Conservation (phyloP, 2,888 invertebrate genomes). For the Galerucella nymphaeae region DNA sequence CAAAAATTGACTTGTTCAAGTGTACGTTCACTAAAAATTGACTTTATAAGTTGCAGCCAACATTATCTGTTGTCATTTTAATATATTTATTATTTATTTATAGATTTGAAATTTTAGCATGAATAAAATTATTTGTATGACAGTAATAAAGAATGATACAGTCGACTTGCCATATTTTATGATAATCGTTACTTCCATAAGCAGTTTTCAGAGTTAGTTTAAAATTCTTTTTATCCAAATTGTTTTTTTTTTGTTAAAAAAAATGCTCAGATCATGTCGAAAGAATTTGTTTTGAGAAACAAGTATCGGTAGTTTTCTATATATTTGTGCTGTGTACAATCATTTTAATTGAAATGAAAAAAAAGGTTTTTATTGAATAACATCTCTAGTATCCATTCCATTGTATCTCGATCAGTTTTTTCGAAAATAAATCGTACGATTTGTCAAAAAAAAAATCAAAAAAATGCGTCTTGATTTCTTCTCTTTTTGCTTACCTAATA, state of each 20-base stretch:
- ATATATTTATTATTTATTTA: too few species aligned
- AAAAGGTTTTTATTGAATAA: slow-evolving; percentile 40
- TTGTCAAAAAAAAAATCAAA: slow-evolving; percentile 50
- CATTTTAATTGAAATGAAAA: slow-evolving; percentile 50
- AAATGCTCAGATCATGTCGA: slow-evolving; percentile 41
- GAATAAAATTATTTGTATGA: too few species aligned
- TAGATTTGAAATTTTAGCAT: too few species aligned
- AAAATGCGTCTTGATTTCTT: slow-evolving; percentile 8
- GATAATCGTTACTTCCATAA: not conserved
- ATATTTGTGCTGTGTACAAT: slow-evolving; percentile 59
- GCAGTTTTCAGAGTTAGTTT: slow-evolving; percentile 22
- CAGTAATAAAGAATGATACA: not conserved
- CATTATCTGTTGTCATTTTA: too few species aligned
- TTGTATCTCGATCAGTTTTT: slow-evolving; percentile 53
- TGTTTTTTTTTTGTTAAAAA: slow-evolving; percentile 29
- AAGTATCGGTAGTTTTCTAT: slow-evolving; percentile 38
- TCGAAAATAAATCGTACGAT: slow-evolving; percentile 60
- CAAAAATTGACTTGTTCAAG: too few species aligned
- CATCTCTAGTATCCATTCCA: slow-evolving; percentile 48
- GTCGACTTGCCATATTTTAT: not conserved
- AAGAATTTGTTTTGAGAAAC: slow-evolving; percentile 38
- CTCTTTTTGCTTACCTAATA: slow-evolving; percentile 21
- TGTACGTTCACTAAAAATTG: too few species aligned
- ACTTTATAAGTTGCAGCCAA: too few species aligned
- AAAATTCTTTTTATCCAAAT: slow-evolving; percentile 23